Conservation (phyloP, 2,888 invertebrate genomes). For the Stenoptilia bipunctidactyla region DNA sequence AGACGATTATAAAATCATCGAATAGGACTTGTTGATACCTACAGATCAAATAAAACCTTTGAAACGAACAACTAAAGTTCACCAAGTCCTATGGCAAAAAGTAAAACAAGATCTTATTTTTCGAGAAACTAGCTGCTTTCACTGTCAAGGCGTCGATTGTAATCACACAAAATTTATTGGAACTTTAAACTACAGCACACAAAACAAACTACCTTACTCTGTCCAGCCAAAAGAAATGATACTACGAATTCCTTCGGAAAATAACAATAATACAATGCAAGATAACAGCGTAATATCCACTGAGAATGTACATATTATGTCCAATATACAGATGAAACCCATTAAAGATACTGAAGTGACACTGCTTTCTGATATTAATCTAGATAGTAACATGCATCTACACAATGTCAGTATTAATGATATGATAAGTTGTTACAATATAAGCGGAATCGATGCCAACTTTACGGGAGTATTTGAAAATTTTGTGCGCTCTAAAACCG, state of each 20-base stretch:
- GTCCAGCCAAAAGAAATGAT: too few relatives aligned
- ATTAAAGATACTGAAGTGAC: not conserved
- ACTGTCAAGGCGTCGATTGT: not conserved
- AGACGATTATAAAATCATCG: constrained; percentile 3
- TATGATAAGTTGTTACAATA: too few relatives aligned
- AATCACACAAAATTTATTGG: not conserved
- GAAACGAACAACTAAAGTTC: constrained; percentile 3
- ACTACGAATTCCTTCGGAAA: not conserved
- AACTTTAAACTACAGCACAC: not conserved
- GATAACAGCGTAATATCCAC: too few relatives aligned
- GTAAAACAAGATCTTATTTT: constrained; percentile 1
- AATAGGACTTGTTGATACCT: constrained; percentile 4
- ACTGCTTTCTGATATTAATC: constrained; percentile 5
- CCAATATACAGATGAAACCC: not conserved
- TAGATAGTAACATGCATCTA: too few relatives aligned
- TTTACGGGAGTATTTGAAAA: too few relatives aligned
- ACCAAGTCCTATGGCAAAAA: constrained; percentile 2
- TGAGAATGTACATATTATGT: too few relatives aligned
- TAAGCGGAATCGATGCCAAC: too few relatives aligned
- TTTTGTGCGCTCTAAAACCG: too few relatives aligned
- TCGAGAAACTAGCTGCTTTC: constrained; percentile 2
- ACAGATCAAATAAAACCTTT: constrained; percentile 2
- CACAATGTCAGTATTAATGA: too few relatives aligned
- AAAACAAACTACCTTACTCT: too few relatives aligned
- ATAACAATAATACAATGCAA: not conserved